Conservation (phyloP, 1,140 invertebrate genomes). For the Leguminivora glycinivorella region DNA sequence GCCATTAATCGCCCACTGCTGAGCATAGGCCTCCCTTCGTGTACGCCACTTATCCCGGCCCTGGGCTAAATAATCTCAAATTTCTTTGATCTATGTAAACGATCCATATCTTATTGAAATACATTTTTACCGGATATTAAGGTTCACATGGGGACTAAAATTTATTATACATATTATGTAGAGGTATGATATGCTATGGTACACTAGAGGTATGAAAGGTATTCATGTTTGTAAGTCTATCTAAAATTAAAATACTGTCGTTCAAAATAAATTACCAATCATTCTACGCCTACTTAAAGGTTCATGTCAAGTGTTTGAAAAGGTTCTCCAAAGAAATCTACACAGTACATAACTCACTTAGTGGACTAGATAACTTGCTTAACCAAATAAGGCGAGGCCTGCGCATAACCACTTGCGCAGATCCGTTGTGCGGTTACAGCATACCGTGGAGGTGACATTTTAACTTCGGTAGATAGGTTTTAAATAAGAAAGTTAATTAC, state of each 20-base stretch:
- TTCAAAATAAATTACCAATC: neutral
- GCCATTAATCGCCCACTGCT: no score
- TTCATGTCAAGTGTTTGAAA: neutral
- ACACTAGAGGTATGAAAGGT: neutral
- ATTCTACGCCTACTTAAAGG: neutral
- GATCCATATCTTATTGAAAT: no score
- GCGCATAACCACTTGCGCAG: neutral
- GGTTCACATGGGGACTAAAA: no score
- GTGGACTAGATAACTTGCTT: neutral
- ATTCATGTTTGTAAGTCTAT: no score
- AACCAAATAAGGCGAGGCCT: neutral
- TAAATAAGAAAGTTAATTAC: neutral
- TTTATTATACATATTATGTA: no score
- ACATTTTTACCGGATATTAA: no score
- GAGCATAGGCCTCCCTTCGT: no score
- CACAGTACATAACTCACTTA: conserved; percentile 7
- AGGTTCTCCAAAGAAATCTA: neutral
- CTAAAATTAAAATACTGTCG: no score
- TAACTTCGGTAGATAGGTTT: neutral
- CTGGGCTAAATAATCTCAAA: no score
- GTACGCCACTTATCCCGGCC: no score
- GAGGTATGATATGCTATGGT: no score
- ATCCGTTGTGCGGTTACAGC: neutral
- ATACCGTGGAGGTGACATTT: neutral
- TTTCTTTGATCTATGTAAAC: no score